Evolutionary conservation across 2,113 vertebrate species (phyloP).

Genomic region (Arvicanthis niloticus): DNA sequence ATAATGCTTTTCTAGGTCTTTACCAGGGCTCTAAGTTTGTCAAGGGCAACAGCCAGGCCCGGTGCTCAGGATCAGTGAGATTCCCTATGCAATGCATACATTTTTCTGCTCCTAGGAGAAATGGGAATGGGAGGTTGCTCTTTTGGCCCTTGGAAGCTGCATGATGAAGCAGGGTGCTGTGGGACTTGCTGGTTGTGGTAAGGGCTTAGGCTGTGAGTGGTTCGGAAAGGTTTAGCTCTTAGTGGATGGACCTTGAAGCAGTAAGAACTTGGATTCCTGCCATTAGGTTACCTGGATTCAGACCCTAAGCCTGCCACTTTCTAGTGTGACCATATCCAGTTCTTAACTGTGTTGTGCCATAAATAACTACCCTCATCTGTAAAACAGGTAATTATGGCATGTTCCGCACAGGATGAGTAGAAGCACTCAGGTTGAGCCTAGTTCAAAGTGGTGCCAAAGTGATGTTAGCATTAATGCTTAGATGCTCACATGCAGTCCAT

Average conservation of each 20-base stretch:
- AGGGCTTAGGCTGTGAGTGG: slow-evolving; percentile 43
- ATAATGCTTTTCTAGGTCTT: slow-evolving; percentile 29
- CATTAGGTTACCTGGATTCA: slow-evolving; percentile 51
- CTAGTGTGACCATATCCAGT: slow-evolving; percentile 29
- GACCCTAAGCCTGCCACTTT: slow-evolving; percentile 33
- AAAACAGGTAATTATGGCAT: slow-evolving; percentile 32
- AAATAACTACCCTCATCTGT: slow-evolving; percentile 8
- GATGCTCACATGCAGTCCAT: slow-evolving; percentile 1
- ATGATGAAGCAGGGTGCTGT: slow-evolving; percentile 40
- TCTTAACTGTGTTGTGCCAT: slow-evolving; percentile 15
- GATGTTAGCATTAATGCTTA: slow-evolving; percentile 22
- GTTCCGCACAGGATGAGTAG: not conserved
- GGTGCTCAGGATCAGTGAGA: not conserved
- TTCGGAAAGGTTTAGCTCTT: slow-evolving; percentile 19
- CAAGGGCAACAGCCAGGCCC: not conserved
- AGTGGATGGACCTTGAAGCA: not conserved
- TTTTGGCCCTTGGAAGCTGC: slow-evolving; percentile 43
- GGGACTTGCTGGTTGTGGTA: slow-evolving; percentile 23
- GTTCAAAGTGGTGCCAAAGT: not conserved
- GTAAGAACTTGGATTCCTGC: slow-evolving; percentile 35
- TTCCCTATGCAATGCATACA: not conserved
- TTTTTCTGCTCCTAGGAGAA: slow-evolving; percentile 24
- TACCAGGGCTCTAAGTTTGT: not conserved
- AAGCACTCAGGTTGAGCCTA: not conserved
- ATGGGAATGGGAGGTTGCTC: slow-evolving; percentile 38